Percentiles rank a stretch among this genome's conserved stretches.
These are phyloP conservation scores for Sarcophaga carnaria DNA, from an alignment of 2,888 invertebrate genomes.

Conservation along the genomic window DNA sequence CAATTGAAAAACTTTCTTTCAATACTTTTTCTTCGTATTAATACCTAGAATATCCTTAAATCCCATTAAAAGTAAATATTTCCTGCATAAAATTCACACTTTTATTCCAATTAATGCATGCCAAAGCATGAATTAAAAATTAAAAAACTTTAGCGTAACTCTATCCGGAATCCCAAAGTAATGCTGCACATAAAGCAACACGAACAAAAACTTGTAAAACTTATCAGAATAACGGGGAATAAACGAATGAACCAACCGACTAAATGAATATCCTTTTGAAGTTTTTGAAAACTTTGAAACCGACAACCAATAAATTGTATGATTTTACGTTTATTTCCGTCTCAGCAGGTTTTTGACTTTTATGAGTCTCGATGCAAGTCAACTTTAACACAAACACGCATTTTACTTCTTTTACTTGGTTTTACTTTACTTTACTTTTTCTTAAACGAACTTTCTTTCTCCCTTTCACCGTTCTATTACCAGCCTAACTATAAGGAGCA, in stretches of 20 bases:
- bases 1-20: too few species aligned
- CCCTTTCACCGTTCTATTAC: neutral
- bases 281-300: constrained; percentile 41
- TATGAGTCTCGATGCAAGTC: constrained; percentile 65
- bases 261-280: neutral
- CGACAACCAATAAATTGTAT: constrained; percentile 72
- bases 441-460: too few species aligned
- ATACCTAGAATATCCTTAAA: too few species aligned
- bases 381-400: constrained; percentile 50
- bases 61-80: too few species aligned
- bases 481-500: neutral
- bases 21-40: too few species aligned
- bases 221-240: neutral
- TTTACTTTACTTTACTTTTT: constrained; percentile 20
- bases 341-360: constrained; percentile 70
- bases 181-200: too few species aligned
- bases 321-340: constrained; percentile 73
- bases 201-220: neutral
- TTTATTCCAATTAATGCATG: too few species aligned
- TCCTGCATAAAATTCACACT: too few species aligned
- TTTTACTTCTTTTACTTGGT: neutral
- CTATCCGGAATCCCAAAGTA: too few species aligned
- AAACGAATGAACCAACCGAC: neutral
- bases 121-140: too few species aligned
- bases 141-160: too few species aligned